These are phyloP conservation scores for Sus cebifrons DNA, from an alignment of 2,797 vertebrate species.

Conservation along the genomic window DNA sequence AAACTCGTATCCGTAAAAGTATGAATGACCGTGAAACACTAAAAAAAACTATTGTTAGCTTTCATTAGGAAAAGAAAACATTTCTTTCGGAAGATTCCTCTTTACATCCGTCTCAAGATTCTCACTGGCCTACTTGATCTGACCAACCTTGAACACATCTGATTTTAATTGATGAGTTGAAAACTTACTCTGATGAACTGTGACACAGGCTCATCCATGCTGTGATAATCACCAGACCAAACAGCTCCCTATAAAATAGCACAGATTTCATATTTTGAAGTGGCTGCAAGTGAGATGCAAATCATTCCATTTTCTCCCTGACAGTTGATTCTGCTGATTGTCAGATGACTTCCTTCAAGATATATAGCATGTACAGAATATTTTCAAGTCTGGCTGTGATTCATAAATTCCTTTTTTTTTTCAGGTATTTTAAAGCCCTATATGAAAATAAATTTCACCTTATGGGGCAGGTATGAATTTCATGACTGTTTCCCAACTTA, in stretches of 20 bases:
- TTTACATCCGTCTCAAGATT: slow-evolving; percentile 15
- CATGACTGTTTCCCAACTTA: neutral
- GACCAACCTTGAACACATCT: neutral
- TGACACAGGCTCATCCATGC: slow-evolving; percentile 91
- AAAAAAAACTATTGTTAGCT: neutral
- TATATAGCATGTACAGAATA: neutral
- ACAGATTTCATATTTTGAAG: slow-evolving; percentile 22
- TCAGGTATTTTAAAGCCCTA: neutral
- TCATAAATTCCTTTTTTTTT: slow-evolving; percentile 18
- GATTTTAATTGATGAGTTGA: slow-evolving; percentile 10
- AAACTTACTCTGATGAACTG: slow-evolving; percentile 90
- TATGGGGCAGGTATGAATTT: neutral
- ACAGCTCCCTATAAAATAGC: slow-evolving; percentile 89
- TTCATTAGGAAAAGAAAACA: neutral
- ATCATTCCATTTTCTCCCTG: neutral
- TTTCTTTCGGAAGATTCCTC: neutral
- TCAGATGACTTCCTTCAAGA: neutral
- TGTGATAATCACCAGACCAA: slow-evolving; percentile 90
- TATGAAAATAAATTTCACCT: slow-evolving; percentile 34
- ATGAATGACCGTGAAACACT: neutral
- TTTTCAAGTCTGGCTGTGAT: neutral
- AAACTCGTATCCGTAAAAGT: neutral
- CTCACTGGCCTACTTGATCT: neutral
- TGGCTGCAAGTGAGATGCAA: neutral
- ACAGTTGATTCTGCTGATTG: neutral